phyloP scores from a whole-genome alignment of 2,113 vertebrate species.

The Telmatochromis sp. region DNA sequence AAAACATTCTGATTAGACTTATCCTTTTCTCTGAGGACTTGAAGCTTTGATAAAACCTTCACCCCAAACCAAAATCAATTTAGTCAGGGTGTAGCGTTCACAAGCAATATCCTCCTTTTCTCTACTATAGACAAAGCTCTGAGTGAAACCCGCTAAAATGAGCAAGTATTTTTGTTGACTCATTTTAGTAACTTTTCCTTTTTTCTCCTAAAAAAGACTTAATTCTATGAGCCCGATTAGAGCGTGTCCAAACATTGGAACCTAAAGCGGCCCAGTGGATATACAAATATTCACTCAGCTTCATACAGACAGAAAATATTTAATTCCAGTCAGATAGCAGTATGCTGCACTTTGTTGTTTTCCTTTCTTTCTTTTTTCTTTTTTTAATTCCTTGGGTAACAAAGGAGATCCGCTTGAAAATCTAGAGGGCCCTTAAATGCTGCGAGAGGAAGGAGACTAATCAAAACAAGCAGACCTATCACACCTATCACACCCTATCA shows the following conservation, averaged over 20 bases:
- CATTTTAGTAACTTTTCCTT: not conserved
- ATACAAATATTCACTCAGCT: not conserved
- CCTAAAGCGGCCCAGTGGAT: not conserved
- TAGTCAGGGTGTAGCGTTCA: constrained; percentile 39
- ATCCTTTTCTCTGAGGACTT: constrained; percentile 59
- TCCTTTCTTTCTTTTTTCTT: not conserved
- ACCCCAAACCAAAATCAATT: constrained; percentile 62
- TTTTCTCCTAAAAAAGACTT: not conserved
- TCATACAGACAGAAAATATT: not conserved
- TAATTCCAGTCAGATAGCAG: not conserved
- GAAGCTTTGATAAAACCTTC: constrained; percentile 60
- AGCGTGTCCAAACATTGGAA: not conserved
- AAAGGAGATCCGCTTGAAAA: not conserved
- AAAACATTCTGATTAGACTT: constrained; percentile 59
- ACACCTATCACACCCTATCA: not conserved
- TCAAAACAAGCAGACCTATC: not conserved
- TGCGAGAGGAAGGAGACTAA: not conserved
- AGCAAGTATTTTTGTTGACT: not conserved
- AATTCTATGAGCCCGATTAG: not conserved
- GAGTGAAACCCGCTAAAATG: not conserved
- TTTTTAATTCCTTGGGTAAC: not conserved
- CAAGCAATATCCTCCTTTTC: not conserved
- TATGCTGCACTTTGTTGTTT: not conserved
- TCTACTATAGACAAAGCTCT: not conserved
- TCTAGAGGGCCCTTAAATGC: not conserved